Conservation (phyloP, 1,140 invertebrate species). For the Aricia agestis region DNA sequence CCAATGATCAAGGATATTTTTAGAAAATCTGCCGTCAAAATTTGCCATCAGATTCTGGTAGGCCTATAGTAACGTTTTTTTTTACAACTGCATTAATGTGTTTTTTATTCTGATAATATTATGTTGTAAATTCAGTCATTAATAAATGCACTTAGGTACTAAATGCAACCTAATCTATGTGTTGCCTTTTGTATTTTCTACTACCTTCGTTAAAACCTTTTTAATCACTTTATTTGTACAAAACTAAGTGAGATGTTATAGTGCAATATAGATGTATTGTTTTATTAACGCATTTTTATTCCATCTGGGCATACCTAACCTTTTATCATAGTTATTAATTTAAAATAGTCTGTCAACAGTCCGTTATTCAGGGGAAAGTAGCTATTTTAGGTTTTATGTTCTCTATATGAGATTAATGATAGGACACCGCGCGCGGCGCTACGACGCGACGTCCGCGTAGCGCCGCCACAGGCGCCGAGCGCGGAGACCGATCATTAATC, state of each 20-base stretch:
- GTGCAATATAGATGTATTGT: constrained; percentile 74
- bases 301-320: background rate
- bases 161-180: constrained; percentile 30
- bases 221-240: constrained; percentile 52
- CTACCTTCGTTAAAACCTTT: constrained; percentile 30
- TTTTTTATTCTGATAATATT: constrained; percentile 3
- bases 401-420: too few species aligned
- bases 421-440: too few species aligned
- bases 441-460: too few species aligned
- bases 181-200: constrained; percentile 34
- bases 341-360: too few species aligned
- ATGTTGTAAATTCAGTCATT: constrained; percentile 2
- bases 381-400: too few species aligned
- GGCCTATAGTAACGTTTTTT: background rate
- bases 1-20: too few species aligned
- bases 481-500: too few species aligned
- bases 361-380: too few species aligned
- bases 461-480: too few species aligned
- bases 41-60: too few species aligned
- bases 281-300: constrained; percentile 46
- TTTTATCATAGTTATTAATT: too few species aligned
- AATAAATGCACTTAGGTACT: constrained; percentile 29
- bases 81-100: background rate
- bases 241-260: constrained; percentile 72
- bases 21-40: too few species aligned